Conservation (phyloP, 2,888 invertebrate species). For the Glaucopsyche alexis region DNA sequence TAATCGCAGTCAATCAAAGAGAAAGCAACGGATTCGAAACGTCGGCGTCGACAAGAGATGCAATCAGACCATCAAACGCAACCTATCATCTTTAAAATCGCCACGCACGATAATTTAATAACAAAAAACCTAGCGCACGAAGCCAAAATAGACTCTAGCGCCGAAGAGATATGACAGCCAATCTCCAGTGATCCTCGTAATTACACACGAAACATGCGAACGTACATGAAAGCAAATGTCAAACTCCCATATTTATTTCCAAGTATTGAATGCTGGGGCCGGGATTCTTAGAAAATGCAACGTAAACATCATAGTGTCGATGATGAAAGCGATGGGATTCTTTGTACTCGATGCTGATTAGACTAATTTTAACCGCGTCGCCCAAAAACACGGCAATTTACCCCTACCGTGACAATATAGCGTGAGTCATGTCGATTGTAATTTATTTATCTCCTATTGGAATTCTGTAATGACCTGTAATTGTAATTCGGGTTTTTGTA, state of each 20-base stretch:
- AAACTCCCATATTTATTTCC: constrained; percentile 80
- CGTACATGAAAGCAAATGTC: constrained; percentile 79
- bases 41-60: constrained; percentile 77
- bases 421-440: constrained; percentile 39
- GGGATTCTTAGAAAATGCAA: constrained; percentile 71
- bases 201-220: constrained; percentile 74
- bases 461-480: constrained; percentile 37
- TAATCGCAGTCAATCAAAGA: constrained; percentile 75
- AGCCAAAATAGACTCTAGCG: constrained; percentile 61
- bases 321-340: constrained; percentile 79
- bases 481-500: constrained; percentile 23
- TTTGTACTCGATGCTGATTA: constrained; percentile 77
- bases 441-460: constrained; percentile 38
- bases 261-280: constrained; percentile 76
- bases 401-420: constrained; percentile 65
- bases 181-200: constrained; percentile 56
- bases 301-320: constrained; percentile 78
- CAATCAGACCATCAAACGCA: constrained; percentile 77
- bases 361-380: constrained; percentile 65
- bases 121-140: constrained; percentile 66
- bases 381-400: constrained; percentile 61
- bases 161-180: constrained; percentile 51
- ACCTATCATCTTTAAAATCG: constrained; percentile 79
- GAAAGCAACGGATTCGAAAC: constrained; percentile 71
- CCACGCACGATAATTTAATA: constrained; percentile 80